Evolutionary conservation across 2,888 invertebrate genomes (phyloP).

Genomic region (Oscheius onirici): DNA sequence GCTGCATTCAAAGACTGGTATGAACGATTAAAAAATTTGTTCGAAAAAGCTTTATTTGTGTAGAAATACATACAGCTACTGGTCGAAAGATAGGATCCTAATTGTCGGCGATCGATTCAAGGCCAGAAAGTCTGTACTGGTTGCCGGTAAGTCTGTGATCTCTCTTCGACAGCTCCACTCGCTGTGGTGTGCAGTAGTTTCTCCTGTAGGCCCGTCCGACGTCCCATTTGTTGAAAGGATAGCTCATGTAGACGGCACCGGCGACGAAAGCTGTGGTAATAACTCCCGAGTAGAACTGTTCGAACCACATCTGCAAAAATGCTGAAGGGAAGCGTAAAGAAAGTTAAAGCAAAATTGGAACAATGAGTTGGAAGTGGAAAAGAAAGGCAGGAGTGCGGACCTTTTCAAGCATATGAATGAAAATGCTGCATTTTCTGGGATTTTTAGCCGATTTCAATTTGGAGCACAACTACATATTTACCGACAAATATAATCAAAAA

Average conservation of each 20-base stretch:
- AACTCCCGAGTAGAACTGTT: conserved; percentile 65
- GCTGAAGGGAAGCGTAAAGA: no score
- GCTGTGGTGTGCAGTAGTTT: conserved; percentile 52
- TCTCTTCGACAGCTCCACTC: conserved; percentile 58
- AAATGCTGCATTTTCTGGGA: no score
- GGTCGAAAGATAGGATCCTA: conserved; percentile 10
- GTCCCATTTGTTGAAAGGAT: conserved; percentile 65
- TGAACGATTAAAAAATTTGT: not conserved
- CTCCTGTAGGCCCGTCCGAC: conserved; percentile 59
- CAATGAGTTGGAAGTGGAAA: not conserved
- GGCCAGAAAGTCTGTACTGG: conserved; percentile 59
- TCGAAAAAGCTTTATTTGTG: conserved; percentile 9
- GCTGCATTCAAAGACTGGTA: not conserved
- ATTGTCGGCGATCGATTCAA: conserved; percentile 58
- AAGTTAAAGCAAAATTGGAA: not conserved
- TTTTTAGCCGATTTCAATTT: no score
- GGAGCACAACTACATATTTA: not conserved
- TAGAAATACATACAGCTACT: conserved; percentile 27
- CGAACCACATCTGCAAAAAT: conserved; percentile 64
- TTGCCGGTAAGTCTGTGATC: conserved; percentile 67
- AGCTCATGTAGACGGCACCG: conserved; percentile 64
- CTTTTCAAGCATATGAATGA: no score
- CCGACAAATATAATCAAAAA: not conserved
- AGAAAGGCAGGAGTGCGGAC: no score
- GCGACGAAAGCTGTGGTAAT: conserved; percentile 62